Base-by-base conservation (phyloP, 2,797 vertebrate genomes). In the Enteromius unitaeniatus region DNA sequence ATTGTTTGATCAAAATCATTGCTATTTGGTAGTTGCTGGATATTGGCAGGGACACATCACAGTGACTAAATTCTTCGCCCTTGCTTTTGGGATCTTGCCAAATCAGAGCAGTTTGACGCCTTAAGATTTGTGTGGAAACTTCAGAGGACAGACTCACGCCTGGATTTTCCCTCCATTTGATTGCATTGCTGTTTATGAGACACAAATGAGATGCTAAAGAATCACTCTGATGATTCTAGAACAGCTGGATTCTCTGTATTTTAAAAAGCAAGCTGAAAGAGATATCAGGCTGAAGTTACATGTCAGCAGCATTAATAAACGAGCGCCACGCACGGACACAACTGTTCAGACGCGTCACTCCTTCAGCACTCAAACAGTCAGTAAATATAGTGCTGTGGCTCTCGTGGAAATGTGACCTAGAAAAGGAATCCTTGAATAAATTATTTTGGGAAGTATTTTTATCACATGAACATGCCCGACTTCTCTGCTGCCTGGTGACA, bases 401-500 rank as follows among this genome's bases (percentile, higher is more conserved):
- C 81, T 73, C 37, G 42, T 78, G 75, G 68, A 86, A 73, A 65
- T 65, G 21, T 86, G 81, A 84, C 84, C 84, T 65, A 84, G 81
- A 87, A 87, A 85, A 83, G 58, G 47, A 72, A 72, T 31, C 49
- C 40, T 70, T 81, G 65, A 82, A 85, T 76, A 34, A 81, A 77
- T 76, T 51, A 78, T 77, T 68, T 78, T 78, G 23, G 67, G 19
- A 51, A 45, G 67, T 78, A 77, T 82, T 72, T 72, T 70, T 64
- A 72, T 82, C 74, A 45, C 47, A 21, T 51, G 47, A 34, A 51
- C 70, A 14, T 53, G 28, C 47, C 13, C 6, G 9, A 15, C 58
- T 62, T 13, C 70, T 74, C 47, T 15, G 23, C 37, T 58, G 78
- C 21, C 10, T 5, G 19, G 9, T 4, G 21, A 23, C 7, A 8